Percentiles rank a stretch among this genome's conserved stretches.
Evolutionary conservation across 2,888 invertebrate genomes (phyloP).

Genomic region (Andrena chrysosceles): DNA sequence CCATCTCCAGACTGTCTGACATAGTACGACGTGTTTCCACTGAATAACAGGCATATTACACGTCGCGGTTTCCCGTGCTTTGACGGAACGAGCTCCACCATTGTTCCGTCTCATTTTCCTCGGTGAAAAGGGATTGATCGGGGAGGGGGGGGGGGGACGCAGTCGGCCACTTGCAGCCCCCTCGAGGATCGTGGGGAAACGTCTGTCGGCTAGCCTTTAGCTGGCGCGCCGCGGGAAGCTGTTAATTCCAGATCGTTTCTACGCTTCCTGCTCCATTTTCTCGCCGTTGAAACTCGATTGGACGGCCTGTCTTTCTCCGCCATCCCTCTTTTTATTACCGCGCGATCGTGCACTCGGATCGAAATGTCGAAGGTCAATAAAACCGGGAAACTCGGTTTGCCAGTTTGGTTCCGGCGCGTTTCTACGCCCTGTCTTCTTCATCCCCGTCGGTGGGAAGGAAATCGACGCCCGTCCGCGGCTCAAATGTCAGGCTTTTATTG

Average conservation of each 20-base stretch:
- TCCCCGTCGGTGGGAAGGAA: constrained; percentile 2
- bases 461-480: constrained; percentile 2
- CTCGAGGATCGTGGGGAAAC: constrained; percentile 6
- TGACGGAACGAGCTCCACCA: constrained; percentile 48
- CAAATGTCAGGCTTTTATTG: constrained; percentile 44
- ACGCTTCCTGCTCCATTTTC: neutral
- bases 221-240: neutral
- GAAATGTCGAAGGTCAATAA: constrained; percentile 31
- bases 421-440: constrained; percentile 26
- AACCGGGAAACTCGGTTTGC: neutral
- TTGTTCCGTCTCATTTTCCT: constrained; percentile 20
- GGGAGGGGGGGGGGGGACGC: neutral
- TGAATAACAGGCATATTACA: constrained; percentile 42
- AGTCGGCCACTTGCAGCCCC: constrained; percentile 17
- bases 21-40: constrained; percentile 39
- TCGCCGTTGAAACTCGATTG: constrained; percentile 6
- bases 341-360: neutral
- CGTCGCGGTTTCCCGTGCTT: constrained; percentile 41
- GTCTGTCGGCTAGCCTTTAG: constrained; percentile 12
- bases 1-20: constrained; percentile 36
- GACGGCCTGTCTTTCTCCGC: neutral
- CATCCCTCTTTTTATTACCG: neutral
- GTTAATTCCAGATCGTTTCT: neutral
- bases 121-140: constrained; percentile 30
- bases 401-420: neutral